Conservation (phyloP, 2,113 vertebrate genomes). For the Trichomycterus rosablanca region DNA sequence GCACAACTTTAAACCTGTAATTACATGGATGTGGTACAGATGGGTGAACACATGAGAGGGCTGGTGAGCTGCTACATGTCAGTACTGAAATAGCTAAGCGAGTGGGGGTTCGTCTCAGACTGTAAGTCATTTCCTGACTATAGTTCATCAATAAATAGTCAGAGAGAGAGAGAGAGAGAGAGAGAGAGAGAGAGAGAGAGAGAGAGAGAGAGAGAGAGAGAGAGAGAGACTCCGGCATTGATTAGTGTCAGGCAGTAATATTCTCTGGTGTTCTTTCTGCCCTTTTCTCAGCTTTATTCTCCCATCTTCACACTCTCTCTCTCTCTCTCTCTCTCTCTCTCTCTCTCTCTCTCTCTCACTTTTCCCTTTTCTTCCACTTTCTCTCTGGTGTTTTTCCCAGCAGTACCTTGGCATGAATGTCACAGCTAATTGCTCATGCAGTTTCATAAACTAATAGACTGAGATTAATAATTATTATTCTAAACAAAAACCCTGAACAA, state of each 20-base stretch:
- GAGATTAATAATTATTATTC: too few relatives aligned
- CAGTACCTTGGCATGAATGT: too few relatives aligned
- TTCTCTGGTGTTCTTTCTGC: not conserved
- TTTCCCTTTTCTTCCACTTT: too few relatives aligned
- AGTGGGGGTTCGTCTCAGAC: constrained; percentile 3
- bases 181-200: constrained; percentile 8
- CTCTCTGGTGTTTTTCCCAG: too few relatives aligned
- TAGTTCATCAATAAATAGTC: constrained; percentile 27
- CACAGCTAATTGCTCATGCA: too few relatives aligned
- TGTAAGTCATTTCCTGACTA: not conserved
- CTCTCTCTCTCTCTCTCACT: too few relatives aligned
- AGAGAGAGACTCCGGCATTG: constrained; percentile 36
- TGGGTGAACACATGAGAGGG: not conserved
- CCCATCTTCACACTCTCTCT: not conserved
- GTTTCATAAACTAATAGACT: too few relatives aligned
- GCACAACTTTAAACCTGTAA: constrained; percentile 7
- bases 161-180: constrained; percentile 39
- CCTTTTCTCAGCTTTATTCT: not conserved
- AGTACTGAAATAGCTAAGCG: not conserved
- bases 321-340: too few relatives aligned
- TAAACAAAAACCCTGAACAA: too few relatives aligned
- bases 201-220: constrained; percentile 32
- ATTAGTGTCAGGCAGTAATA: constrained; percentile 37
- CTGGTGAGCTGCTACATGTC: not conserved
- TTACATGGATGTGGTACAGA: not conserved